Conservation (phyloP, 2,888 invertebrate species). For the Caenorhabditis japonica region DNA sequence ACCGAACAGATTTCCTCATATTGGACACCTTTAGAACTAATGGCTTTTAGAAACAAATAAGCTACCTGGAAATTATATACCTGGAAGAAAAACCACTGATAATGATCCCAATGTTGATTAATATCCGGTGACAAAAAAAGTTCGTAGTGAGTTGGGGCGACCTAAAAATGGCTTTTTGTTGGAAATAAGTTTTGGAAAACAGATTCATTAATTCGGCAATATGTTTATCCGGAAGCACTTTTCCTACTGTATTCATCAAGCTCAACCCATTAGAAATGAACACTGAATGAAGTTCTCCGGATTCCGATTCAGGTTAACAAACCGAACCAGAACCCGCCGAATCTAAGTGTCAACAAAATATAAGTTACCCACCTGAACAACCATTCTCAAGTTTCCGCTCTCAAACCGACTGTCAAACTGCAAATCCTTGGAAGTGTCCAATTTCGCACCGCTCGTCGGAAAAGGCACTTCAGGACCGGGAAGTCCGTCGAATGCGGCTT, state of each 20-base stretch:
- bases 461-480: constrained; percentile 22
- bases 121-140: constrained; percentile 87
- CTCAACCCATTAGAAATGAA: too few relatives aligned
- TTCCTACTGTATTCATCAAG: too few relatives aligned
- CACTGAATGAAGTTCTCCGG: too few relatives aligned
- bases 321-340: too few relatives aligned
- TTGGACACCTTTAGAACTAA: constrained; percentile 80
- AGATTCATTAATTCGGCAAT: too few relatives aligned
- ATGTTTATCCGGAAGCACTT: too few relatives aligned
- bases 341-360: too few relatives aligned
- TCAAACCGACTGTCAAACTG: constrained; percentile 89
- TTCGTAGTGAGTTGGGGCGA: constrained; percentile 86
- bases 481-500: constrained; percentile 31
- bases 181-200: too few relatives aligned
- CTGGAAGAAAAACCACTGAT: constrained; percentile 93
- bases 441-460: constrained; percentile 37
- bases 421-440: constrained; percentile 78
- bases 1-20: constrained; percentile 83
- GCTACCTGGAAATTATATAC: constrained; percentile 77
- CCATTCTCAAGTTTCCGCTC: constrained; percentile 87
- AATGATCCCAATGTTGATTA: constrained; percentile 84
- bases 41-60: neutral
- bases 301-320: too few relatives aligned
- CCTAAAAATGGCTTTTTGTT: constrained; percentile 81
- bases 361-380: constrained; percentile 79